Percentiles rank a stretch among this genome's conserved stretches.
Conservation (phyloP, 2,797 vertebrate genomes). For the Tamandua tetradactyla region DNA sequence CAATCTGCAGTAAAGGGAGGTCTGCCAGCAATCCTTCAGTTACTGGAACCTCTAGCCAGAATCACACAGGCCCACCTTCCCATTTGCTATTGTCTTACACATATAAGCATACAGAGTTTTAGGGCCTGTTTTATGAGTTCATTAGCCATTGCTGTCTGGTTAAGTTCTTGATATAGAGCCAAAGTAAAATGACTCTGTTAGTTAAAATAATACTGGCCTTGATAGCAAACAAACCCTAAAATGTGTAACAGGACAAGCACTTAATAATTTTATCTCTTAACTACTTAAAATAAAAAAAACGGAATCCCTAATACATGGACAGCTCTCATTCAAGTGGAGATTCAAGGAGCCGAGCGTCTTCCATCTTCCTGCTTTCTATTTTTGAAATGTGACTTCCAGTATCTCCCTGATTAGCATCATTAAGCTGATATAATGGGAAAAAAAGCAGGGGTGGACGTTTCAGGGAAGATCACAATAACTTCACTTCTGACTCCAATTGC, state of each 20-base stretch:
- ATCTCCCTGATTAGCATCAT: neutral
- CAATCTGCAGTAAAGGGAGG: constrained; percentile 55
- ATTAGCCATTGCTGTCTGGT: neutral
- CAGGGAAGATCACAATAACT: too few relatives aligned
- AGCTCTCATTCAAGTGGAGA: neutral
- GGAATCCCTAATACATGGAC: neutral
- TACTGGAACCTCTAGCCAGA: neutral
- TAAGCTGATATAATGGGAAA: neutral
- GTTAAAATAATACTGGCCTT: neutral
- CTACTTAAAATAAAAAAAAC: neutral
- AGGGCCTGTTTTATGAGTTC: neutral
- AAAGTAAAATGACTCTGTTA: neutral
- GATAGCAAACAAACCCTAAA: neutral
- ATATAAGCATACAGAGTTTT: neutral
- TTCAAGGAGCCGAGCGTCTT: neutral
- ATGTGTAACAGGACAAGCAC: neutral
- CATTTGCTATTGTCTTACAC: constrained; percentile 30
- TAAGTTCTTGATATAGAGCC: neutral
- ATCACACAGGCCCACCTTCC: neutral
- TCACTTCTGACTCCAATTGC: too few relatives aligned
- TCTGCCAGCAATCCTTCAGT: constrained; percentile 49
- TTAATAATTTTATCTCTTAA: neutral
- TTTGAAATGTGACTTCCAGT: neutral
- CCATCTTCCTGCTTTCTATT: neutral
- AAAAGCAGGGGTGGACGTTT: too few relatives aligned